Conservation (phyloP, 2,888 invertebrate genomes). For the Zygothrica quintamaculata region DNA sequence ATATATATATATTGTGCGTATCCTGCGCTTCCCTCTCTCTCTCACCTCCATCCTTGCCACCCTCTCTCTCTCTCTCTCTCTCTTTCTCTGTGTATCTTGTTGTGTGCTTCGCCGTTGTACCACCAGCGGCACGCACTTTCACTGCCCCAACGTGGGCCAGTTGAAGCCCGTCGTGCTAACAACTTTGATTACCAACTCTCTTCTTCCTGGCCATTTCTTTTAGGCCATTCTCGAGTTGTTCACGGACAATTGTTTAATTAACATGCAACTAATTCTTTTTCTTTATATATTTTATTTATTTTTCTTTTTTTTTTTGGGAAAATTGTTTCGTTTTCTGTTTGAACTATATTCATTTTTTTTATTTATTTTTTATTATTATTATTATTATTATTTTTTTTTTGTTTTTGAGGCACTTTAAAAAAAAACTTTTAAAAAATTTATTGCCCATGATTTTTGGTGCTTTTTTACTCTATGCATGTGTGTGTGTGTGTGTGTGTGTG, state of each 20-base stretch:
- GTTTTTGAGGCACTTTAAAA: conserved; percentile 22
- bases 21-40: conserved; percentile 2
- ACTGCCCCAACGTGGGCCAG: conserved; percentile 5
- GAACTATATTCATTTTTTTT: conserved; percentile 7
- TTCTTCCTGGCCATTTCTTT: no score
- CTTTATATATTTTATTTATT: no score
- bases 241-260: conserved; percentile 2
- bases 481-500: neutral
- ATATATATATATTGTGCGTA: conserved; percentile 39
- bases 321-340: conserved; percentile 8
- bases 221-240: neutral
- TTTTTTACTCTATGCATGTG: conserved; percentile 7
- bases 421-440: conserved; percentile 54
- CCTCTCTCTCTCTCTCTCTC: conserved; percentile 1
- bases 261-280: neutral
- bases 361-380: conserved; percentile 12
- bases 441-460: conserved; percentile 63
- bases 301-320: conserved; percentile 1
- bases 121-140: conserved; percentile 1
- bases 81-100: conserved; percentile 1
- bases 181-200: conserved; percentile 39
- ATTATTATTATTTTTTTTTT: neutral
- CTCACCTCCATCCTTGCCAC: conserved; percentile 7
- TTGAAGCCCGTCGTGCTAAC: conserved; percentile 35
- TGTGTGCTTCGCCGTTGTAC: neutral